phyloP scores from a whole-genome alignment of 2,888 invertebrate genomes.

The Phragmatobia fuliginosa region DNA sequence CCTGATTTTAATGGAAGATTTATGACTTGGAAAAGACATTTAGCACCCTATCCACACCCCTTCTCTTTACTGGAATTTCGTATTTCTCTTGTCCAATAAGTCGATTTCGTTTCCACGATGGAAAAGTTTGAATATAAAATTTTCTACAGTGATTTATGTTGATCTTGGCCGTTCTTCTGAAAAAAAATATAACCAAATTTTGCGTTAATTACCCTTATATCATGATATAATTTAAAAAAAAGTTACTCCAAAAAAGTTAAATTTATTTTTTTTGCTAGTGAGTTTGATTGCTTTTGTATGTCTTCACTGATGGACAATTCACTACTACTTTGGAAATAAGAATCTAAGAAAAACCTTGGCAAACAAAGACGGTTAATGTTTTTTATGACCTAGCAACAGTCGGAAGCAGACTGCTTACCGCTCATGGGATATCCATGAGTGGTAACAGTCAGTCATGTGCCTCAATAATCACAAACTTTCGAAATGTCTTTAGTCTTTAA shows the following conservation, averaged over 20 bases:
- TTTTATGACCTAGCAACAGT: too few species aligned
- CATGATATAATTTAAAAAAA: not conserved
- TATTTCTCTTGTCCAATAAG: constrained; percentile 56
- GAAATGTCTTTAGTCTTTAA: too few species aligned
- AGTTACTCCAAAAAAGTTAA: not conserved
- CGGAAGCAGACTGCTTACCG: not conserved
- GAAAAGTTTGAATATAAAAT: constrained; percentile 29
- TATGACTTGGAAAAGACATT: constrained; percentile 65
- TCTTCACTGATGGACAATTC: not conserved
- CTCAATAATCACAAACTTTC: not conserved
- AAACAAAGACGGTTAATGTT: too few species aligned
- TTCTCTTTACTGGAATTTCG: constrained; percentile 56
- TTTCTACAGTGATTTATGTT: constrained; percentile 20
- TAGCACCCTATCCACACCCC: constrained; percentile 65
- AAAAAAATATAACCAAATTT: not conserved
- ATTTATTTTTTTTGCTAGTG: not conserved
- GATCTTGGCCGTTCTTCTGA: constrained; percentile 8
- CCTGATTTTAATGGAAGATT: constrained; percentile 63
- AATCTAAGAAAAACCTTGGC: not conserved
- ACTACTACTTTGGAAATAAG: not conserved
- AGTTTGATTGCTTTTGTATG: not conserved
- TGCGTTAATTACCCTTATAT: not conserved
- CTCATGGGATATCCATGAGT: not conserved
- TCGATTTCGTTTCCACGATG: constrained; percentile 29
- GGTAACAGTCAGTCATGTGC: too few species aligned